Base-by-base conservation (phyloP, 2,888 invertebrate genomes). In the Heliconius sara region DNA sequence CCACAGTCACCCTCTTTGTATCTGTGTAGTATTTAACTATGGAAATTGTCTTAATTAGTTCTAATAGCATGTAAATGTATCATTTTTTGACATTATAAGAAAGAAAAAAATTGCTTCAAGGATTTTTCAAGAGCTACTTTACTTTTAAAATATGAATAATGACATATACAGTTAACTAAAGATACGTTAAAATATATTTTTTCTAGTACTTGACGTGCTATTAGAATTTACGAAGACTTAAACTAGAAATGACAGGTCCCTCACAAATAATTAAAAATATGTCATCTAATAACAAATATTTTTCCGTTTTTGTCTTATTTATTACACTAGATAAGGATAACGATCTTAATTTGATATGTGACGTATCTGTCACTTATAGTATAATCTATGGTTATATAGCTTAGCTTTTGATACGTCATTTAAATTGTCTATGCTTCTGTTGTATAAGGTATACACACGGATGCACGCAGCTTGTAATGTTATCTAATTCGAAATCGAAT, bases 1-100 rank as follows among this genome's bases (percentile, higher is more conserved):
- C 82, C 84, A 82, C 86, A 80, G 84, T 85, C 86, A 79, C 83
- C 75, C 84, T 85, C 87, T 86, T 86, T 87, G 87, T 87, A 85
- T 85, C 84, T 85, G 87, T 87, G 87, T 88, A 87, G 87, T 86
- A 81, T 77, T 67, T 34, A 6, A n/a, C 68, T 60, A 34, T 77
- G 66, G 75, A 39, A 16, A 25, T 39, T 25, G n/a, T 16, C 43
- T 43, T 7, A 43, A 70, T 43, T 34, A 43, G 9, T 7, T 70
- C n/a, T 68, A 43, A 43, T 43, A 1, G 68, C 43, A 43, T 43
- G 68, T 43, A 43, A 70, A 68, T 68, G 34, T 30, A 67, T 30
- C 19, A 30, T 63, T 25, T n/a, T 0, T 63, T 63, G 47, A 19
- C 57, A 57, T 57, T 57, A 3, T 6, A 16, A 0, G 3, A 30